Percentiles rank a stretch among this genome's conserved stretches.
Evolutionary conservation across 1,140 invertebrate genomes (phyloP).

Genomic region (Drosophila ironensis): DNA sequence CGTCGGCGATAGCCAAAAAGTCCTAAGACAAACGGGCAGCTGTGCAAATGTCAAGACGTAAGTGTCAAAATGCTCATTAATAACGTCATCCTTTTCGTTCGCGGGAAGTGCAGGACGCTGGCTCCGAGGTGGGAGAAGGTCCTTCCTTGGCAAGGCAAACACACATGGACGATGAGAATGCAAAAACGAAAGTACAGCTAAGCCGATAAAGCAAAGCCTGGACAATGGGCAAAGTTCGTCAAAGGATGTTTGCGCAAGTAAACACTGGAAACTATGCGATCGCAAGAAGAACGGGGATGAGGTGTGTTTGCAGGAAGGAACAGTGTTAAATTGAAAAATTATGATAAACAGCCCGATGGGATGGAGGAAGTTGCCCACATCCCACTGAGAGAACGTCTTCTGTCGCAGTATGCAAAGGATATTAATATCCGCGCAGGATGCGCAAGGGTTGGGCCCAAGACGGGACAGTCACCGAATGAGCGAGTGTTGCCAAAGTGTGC

Average conservation of each 20-base stretch:
- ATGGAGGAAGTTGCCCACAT: constrained; percentile 52
- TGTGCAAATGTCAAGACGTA: constrained; percentile 80
- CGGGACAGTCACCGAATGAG: constrained; percentile 51
- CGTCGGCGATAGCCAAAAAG: constrained; percentile 53
- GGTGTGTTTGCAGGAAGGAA: constrained; percentile 2
- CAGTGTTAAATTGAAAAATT: constrained; percentile 81
- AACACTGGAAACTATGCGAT: constrained; percentile 69
- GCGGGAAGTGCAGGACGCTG: constrained; percentile 2
- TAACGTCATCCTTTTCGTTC: constrained; percentile 64
- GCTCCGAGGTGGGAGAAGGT: constrained; percentile 2
- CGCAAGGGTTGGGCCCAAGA: constrained; percentile 43
- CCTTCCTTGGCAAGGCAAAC: constrained; percentile 49
- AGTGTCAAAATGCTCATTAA: constrained; percentile 82
- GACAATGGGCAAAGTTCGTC: constrained; percentile 73
- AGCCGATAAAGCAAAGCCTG: constrained; percentile 66
- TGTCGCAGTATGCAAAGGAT: constrained; percentile 46
- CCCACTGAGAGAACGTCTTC: constrained; percentile 45
- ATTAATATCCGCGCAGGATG: constrained; percentile 42
- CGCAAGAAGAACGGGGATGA: constrained; percentile 21
- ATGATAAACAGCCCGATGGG: constrained; percentile 79
- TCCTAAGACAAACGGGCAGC: constrained; percentile 69
- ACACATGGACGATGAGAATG: constrained; percentile 74
- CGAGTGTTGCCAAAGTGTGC: constrained; percentile 63
- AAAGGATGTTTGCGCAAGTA: constrained; percentile 78
- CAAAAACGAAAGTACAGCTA: constrained; percentile 68